phyloP scores from a whole-genome alignment of 2,113 vertebrate species.

The Centropristis striata region DNA sequence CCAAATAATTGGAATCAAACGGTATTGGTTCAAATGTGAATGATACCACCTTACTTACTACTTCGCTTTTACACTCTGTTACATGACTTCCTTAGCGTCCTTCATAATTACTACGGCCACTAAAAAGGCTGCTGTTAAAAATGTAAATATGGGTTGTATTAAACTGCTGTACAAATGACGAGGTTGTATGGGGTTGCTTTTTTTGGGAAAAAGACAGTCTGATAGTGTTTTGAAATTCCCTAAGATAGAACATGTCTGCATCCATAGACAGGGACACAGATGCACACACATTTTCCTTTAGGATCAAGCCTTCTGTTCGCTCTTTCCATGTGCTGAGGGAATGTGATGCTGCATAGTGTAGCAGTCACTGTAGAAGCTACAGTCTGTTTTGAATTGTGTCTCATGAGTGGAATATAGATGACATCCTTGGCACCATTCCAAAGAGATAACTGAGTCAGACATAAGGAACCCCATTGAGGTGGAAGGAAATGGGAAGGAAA shows the following conservation, averaged over 20 bases:
- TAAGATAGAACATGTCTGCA: not conserved
- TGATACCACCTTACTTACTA: no score
- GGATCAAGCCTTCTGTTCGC: constrained; percentile 20
- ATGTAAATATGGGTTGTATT: no score
- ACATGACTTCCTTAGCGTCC: no score
- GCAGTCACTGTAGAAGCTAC: not conserved
- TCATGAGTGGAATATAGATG: constrained; percentile 53
- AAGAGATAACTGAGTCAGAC: constrained; percentile 43
- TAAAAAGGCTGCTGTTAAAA: no score
- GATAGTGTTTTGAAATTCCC: constrained; percentile 15
- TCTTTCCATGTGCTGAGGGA: constrained; percentile 2
- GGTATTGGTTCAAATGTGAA: no score
- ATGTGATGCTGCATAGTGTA: not conserved
- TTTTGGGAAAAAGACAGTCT: no score
- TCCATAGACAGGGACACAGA: constrained; percentile 7
- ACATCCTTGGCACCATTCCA: constrained; percentile 42
- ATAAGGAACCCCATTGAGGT: constrained; percentile 39
- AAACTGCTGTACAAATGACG: no score
- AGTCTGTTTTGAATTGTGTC: constrained; percentile 52
- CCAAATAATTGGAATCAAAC: no score
- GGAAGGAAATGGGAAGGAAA: constrained; percentile 40
- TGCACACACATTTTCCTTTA: constrained; percentile 22
- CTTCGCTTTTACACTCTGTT: no score
- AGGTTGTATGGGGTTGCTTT: no score
- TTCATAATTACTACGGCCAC: no score